These are phyloP conservation scores for Drusus annulatus DNA, from an alignment of 1,140 invertebrate species.

Conservation along the genomic window DNA sequence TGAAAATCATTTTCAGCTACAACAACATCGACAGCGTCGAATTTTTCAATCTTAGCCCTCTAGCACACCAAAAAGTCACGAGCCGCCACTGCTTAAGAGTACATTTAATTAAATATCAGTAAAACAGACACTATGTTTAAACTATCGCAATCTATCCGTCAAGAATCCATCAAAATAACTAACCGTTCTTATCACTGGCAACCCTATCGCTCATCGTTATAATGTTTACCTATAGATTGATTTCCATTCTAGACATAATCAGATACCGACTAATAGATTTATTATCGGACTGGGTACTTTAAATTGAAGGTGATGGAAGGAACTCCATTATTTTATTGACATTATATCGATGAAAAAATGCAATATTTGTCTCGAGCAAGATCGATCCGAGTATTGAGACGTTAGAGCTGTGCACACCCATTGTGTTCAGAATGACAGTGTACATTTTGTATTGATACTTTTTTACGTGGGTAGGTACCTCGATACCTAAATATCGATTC, in stretches of 20 bases:
- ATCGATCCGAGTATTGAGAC: constrained; percentile 19
- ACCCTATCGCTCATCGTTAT: not conserved
- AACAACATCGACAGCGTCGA: too few relatives aligned
- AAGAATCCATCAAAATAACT: too few relatives aligned
- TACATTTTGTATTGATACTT: constrained; percentile 19
- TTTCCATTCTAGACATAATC: constrained; percentile 34
- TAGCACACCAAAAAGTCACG: too few relatives aligned
- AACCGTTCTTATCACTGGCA: not conserved
- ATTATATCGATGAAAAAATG: constrained; percentile 31
- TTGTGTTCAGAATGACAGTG: constrained; percentile 26
- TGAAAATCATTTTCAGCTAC: too few relatives aligned
- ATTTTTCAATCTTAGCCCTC: too few relatives aligned
- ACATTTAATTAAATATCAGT: too few relatives aligned
- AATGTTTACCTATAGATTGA: constrained; percentile 29
- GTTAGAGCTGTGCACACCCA: constrained; percentile 31
- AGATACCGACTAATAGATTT: constrained; percentile 38
- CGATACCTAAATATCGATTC: not conserved
- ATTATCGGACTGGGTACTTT: constrained; percentile 37
- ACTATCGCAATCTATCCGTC: too few relatives aligned
- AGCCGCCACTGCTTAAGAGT: too few relatives aligned
- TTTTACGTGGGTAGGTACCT: not conserved
- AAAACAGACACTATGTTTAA: too few relatives aligned
- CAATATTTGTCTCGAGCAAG: constrained; percentile 26
- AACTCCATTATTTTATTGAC: constrained; percentile 38
- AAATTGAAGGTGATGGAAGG: constrained; percentile 40